phyloP scores from a whole-genome alignment of 2,888 invertebrate species.

The Heteromurus nitidus region DNA sequence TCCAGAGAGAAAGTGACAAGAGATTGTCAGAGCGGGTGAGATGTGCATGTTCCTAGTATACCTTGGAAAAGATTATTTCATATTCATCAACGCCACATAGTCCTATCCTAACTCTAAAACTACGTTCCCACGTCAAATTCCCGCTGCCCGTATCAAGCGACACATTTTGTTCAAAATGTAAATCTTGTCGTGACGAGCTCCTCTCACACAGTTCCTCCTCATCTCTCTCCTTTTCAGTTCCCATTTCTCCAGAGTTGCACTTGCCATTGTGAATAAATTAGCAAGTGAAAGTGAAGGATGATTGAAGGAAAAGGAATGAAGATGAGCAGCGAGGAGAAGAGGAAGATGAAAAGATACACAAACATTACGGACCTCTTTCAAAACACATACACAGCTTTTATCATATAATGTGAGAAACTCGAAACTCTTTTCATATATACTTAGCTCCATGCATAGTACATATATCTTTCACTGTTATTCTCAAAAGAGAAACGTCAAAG shows the following conservation, averaged over 20 bases:
- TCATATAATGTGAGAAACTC: no score
- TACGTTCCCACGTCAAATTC: no score
- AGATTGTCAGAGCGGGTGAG: not conserved
- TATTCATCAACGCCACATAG: conserved; percentile 8
- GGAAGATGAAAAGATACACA: not conserved
- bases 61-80: not conserved
- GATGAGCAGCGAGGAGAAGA: no score
- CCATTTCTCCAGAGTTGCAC: not conserved
- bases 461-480: no score
- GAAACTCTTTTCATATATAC: no score
- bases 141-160: not conserved
- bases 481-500: no score
- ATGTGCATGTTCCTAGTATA: not conserved
- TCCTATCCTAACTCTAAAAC: no score
- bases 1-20: not conserved
- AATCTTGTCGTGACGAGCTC: not conserved
- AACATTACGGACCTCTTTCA: no score
- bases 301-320: not conserved
- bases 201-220: not conserved
- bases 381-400: no score
- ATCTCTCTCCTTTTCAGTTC: not conserved
- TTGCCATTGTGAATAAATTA: conserved; percentile 6
- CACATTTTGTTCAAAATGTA: conserved; percentile 9
- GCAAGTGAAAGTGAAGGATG: not conserved
- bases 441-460: no score